Base-by-base conservation (phyloP, 2,888 invertebrate genomes). In the Odontomyia ornata region DNA sequence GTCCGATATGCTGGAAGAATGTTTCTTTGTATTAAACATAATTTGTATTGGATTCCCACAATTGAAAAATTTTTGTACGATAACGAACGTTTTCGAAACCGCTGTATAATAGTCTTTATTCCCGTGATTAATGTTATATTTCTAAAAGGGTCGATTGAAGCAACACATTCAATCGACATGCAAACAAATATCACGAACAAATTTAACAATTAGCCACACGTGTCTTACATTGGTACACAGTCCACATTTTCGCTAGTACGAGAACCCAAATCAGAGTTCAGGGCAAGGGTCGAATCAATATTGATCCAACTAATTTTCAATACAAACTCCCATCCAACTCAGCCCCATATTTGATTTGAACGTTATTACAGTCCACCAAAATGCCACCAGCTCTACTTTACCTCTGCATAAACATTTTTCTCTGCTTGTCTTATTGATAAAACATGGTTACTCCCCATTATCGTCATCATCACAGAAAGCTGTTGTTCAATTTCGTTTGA, bases 221-320 rank as follows among this genome's bases (percentile, higher is more conserved):
- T 18, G 52, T 15, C 52, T 36, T 9, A 52, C 52, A 52, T 9
- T 9, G 52, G 7, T 15, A 52, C 52, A 52, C 13, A 52, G 4
- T 52, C 52, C n/a, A n/a, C 5, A 9, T 52, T 18, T 13, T 52
- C 52, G 13, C 4, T 15, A 52, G 13, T 3, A 52, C 2, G 4
- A 36, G 52, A 18, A 52, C 2, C 52, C 13, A 52, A 15, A 36
- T 36, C 18, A 18, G 52, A 52, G 15, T 52, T 52, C 52, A 52
- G 52, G 52, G 52, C 15, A 52, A 52, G 52, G 52, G 52, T 52
- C 52, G 52, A 9, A n/a, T 52, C 4, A 73, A 56, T 79, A 79
- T 79, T 77, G 79, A 79, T 79, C 79, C 64, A 77, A 79, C 77
- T 75, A 78, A 71, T 75, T 77, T 71, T 36, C 77, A 75, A 78